A percentile compares a stretch with the other conserved stretches of the same genome.
These are phyloP conservation scores for Varanus komodoensis DNA, from an alignment of 2,113 vertebrate genomes.

Conservation along the genomic window DNA sequence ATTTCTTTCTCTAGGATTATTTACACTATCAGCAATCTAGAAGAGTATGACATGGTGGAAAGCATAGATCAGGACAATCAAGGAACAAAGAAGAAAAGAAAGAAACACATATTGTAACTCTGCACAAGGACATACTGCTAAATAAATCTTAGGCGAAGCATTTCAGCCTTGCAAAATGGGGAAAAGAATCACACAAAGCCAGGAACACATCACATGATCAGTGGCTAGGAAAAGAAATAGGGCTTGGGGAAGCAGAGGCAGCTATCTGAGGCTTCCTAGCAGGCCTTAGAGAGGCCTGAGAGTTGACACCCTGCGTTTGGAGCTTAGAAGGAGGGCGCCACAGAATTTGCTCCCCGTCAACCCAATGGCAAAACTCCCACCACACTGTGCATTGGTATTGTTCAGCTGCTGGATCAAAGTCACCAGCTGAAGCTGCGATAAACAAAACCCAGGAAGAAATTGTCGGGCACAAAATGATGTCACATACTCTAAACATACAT, in stretches of 20 bases:
- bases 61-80: background rate
- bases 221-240: too few species aligned
- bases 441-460: background rate
- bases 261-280: too few species aligned
- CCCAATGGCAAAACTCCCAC: background rate
- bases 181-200: too few species aligned
- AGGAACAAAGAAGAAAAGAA: background rate
- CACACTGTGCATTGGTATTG: background rate
- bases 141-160: too few species aligned
- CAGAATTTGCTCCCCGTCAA: background rate
- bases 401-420: constrained; percentile 5
- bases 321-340: too few species aligned
- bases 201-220: too few species aligned
- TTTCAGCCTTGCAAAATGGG: too few species aligned
- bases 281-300: too few species aligned
- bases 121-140: background rate
- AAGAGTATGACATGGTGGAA: background rate
- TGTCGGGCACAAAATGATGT: constrained; percentile 7
- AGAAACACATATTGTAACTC: background rate
- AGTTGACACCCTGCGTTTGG: too few species aligned
- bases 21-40: background rate
- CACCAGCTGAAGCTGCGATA: background rate
- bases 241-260: too few species aligned
- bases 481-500: constrained; percentile 41
- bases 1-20: background rate